phyloP scores from a whole-genome alignment of 2,888 invertebrate species.

The Stenodera caucasica region DNA sequence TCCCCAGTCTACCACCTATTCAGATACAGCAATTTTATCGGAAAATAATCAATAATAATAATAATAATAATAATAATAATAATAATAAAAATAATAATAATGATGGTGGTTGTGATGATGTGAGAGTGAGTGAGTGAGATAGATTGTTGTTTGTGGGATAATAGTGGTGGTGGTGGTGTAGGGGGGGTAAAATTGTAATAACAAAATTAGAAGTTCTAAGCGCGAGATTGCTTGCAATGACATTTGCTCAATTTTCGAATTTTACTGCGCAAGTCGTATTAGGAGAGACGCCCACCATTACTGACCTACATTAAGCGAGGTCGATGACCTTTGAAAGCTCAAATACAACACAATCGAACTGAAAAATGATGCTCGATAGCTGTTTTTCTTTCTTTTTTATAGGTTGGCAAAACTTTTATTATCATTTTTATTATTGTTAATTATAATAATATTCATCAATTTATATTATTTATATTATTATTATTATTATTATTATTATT shows the following conservation, averaged over 20 bases:
- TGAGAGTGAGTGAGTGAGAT: background rate
- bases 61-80: no score
- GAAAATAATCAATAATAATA: no score
- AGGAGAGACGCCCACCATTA: constrained; percentile 51
- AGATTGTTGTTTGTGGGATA: background rate
- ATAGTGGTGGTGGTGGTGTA: background rate
- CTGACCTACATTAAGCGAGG: constrained; percentile 54
- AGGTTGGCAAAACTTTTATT: constrained; percentile 25
- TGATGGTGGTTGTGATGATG: no score
- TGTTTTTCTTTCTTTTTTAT: constrained; percentile 24
- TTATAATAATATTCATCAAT: no score
- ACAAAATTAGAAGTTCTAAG: constrained; percentile 24
- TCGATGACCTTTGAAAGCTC: constrained; percentile 48
- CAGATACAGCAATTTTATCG: no score
- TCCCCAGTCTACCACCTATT: no score
- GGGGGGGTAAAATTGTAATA: constrained; percentile 16
- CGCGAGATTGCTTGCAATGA: constrained; percentile 33
- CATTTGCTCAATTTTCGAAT: constrained; percentile 34
- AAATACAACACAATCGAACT: constrained; percentile 42
- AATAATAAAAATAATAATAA: no score
- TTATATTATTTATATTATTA: no score
- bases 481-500: no score
- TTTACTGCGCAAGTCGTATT: constrained; percentile 46
- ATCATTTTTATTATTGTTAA: constrained; percentile 13
- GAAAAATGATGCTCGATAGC: constrained; percentile 40